Evolutionary conservation across 92 coral and sea anemone species (phyloP), one percentile per base, ranked within the genome.

Genomic region (Siderastrea radians): DNA sequence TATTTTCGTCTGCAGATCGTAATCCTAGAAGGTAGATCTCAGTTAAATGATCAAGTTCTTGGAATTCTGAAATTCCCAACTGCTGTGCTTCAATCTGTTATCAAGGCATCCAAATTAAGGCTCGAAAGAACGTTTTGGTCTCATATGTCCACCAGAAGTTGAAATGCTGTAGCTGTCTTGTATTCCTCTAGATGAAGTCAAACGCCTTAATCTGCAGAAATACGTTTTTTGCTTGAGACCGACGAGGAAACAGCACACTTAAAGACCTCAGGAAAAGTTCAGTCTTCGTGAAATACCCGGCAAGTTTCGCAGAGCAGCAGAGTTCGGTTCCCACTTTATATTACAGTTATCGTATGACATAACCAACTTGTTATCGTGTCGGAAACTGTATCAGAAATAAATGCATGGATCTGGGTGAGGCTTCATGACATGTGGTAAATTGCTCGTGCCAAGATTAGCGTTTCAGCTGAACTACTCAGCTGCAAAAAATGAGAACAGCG

Each of bases 291-390:
- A 74, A 74, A 73, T 73, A 1, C 14, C 78, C 59, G 50, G 16
- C 59, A 73, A 53, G 57, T 61, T 61, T 16, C 13, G 3, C 26
- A 61, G 66, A n/a, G 59, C 44, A 2, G 2, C 6, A 26, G 65
- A 17, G 45, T 38, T 38, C 12, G 57, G 54, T 71, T 15, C 49
- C 26, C 9, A 10, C 16, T 10, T 10, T 71, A 9, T 46, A 7
- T 59, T 45, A 9, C 81, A 58, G 50, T 63, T 74, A 74, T 74
- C 63, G 63, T 19, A 16, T 63, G 10, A 53, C 57, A 19, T 44
- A 68, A 68, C 38, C 75, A 13, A 50, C 65, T 17, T 46, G 84
- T 80, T 80, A 80, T 80, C 75, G 63, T 15, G 16, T 12, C 49
- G 61, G 75, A 60, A 67, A 44, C 19, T 38, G 75, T 74, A 54